Evolutionary conservation across 2,888 invertebrate species (phyloP).

Genomic region (Tuberolachnus salignus): DNA sequence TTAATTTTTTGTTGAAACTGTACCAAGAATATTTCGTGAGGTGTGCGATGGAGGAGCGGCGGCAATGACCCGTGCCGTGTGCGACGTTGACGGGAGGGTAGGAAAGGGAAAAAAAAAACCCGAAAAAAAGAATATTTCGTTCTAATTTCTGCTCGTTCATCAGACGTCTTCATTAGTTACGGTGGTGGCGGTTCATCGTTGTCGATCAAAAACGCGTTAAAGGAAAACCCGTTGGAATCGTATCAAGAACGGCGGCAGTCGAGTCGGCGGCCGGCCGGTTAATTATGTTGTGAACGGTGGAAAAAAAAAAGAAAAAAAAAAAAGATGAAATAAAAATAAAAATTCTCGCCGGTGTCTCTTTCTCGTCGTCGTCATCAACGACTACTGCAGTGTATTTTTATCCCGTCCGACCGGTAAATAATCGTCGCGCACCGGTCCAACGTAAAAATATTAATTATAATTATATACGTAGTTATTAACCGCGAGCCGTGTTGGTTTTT

Average conservation of each 20-base stretch:
- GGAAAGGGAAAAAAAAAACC: neutral
- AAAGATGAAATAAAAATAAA: too few species aligned
- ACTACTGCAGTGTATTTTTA: neutral
- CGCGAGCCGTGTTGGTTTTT: too few species aligned
- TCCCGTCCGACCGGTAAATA: conserved; percentile 4
- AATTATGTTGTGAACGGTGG: neutral
- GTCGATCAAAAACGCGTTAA: conserved; percentile 55
- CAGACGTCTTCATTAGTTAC: conserved; percentile 47
- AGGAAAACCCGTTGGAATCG: conserved; percentile 46
- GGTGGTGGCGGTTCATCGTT: neutral
- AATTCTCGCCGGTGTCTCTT: neutral
- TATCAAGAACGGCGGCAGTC: conserved; percentile 28
- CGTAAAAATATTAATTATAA: neutral
- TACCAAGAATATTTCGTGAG: too few species aligned
- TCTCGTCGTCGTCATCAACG: conserved; percentile 1
- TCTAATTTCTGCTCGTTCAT: conserved; percentile 44
- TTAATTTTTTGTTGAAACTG: too few species aligned
- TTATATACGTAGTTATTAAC: too few species aligned
- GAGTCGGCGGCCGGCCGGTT: neutral
- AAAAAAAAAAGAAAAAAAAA: too few species aligned
- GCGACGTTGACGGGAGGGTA: neutral
- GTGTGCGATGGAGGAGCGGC: too few species aligned
- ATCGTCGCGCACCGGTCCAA: neutral
- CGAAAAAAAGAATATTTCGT: conserved; percentile 15
- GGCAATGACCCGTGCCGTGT: neutral